These are phyloP conservation scores for Synergus laeviventris DNA, from an alignment of 2,888 invertebrate species.

Conservation along the genomic window DNA sequence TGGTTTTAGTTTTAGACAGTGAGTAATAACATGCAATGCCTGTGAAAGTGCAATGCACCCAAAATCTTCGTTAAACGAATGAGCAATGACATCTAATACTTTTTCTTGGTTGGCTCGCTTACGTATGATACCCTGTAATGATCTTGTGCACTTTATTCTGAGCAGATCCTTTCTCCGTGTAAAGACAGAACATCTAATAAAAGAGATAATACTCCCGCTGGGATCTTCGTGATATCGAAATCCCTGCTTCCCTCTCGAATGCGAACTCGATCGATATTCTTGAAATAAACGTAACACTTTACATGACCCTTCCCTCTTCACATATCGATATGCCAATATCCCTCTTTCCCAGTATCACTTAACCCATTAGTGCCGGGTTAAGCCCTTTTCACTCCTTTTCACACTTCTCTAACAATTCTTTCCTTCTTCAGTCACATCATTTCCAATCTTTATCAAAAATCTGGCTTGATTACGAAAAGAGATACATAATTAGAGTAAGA, in stretches of 20 bases:
- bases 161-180: conserved; percentile 48
- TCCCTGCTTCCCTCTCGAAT: conserved; percentile 50
- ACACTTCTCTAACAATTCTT: background rate
- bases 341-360: conserved; percentile 28
- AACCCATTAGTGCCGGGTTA: conserved; percentile 31
- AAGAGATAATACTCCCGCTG: conserved; percentile 24
- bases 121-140: conserved; percentile 52
- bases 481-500: no score
- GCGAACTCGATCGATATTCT: conserved; percentile 55
- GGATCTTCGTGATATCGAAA: conserved; percentile 33
- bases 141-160: conserved; percentile 51
- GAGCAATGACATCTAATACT: conserved; percentile 54
- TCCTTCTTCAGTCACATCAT: background rate
- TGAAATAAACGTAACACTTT: conserved; percentile 51
- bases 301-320: conserved; percentile 38
- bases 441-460: background rate
- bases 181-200: conserved; percentile 50
- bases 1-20: conserved; percentile 54
- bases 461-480: background rate
- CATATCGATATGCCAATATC: conserved; percentile 36
- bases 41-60: conserved; percentile 51
- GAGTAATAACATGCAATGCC: conserved; percentile 59
- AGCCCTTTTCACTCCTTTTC: conserved; percentile 1
- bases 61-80: conserved; percentile 57
- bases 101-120: conserved; percentile 55